phyloP scores from a whole-genome alignment of 2,113 vertebrate species.

The Sakesphorus luctuosus region DNA sequence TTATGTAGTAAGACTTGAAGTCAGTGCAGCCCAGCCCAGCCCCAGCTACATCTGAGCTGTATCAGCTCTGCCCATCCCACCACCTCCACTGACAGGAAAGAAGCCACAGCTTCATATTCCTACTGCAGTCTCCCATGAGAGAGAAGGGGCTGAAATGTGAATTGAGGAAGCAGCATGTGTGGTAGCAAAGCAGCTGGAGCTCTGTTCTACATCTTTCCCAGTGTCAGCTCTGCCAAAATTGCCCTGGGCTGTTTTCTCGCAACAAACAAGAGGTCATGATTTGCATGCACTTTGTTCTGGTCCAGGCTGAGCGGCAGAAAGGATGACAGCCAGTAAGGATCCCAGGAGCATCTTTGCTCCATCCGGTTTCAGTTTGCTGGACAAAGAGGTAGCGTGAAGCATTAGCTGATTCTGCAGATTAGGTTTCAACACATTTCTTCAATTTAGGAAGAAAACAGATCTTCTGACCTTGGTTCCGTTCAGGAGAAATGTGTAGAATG shows the following conservation, averaged over 20 bases:
- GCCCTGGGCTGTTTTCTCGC: neutral
- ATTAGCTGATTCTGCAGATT: neutral
- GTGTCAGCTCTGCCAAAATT: neutral
- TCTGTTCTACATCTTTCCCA: neutral
- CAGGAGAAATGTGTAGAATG: neutral
- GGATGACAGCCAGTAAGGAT: neutral
- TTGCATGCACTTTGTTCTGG: neutral
- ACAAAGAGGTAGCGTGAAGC: neutral
- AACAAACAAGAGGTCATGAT: neutral
- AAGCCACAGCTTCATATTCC: neutral
- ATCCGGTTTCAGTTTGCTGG: neutral
- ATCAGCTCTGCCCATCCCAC: neutral
- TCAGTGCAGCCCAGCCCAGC: neutral
- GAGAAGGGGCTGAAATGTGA: neutral
- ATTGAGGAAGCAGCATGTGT: neutral
- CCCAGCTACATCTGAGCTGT: rapidly evolving
- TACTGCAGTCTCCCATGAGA: neutral
- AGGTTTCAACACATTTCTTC: neutral
- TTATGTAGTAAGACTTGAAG: neutral
- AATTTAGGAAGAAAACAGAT: neutral
- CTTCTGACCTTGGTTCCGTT: neutral
- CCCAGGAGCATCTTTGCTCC: slow-evolving; percentile 8
- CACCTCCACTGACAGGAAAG: neutral
- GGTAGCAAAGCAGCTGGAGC: slow-evolving; percentile 21
- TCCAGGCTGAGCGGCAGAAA: neutral